These are phyloP conservation scores for Drosophila anomelani DNA, from an alignment of 2,888 invertebrate species.

Conservation along the genomic window DNA sequence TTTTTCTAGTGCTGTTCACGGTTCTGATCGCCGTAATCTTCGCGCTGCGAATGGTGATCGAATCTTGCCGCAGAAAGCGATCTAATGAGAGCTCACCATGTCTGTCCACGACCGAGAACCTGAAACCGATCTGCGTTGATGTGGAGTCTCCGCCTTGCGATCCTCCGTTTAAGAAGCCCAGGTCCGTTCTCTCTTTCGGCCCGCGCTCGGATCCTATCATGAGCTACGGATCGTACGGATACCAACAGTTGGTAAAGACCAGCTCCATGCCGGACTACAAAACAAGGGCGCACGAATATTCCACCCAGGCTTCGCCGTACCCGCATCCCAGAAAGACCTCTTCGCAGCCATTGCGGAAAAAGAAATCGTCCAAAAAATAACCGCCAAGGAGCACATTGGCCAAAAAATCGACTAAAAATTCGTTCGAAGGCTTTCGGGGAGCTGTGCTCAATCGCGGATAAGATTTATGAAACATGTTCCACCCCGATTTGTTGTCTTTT, in stretches of 20 bases:
- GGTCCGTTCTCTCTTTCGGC: conserved; percentile 49
- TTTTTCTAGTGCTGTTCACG: not conserved
- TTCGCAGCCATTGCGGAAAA: conserved; percentile 13
- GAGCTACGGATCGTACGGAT: conserved; percentile 36
- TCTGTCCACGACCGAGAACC: not conserved
- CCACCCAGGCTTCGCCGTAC: no score
- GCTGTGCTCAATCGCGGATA: conserved; percentile 71
- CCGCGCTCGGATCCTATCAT: conserved; percentile 18
- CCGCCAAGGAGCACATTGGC: conserved; percentile 7
- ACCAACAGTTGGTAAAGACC: conserved; percentile 13
- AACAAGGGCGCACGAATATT: not conserved
- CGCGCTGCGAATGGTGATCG: conserved; percentile 8
- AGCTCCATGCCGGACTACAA: not conserved
- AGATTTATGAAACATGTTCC: conserved; percentile 76
- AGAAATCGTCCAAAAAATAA: conserved; percentile 32
- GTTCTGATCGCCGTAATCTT: conserved; percentile 1
- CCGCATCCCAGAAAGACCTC: conserved; percentile 1
- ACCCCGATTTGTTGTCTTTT: conserved; percentile 43
- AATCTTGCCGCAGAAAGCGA: no score
- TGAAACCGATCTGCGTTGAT: not conserved
- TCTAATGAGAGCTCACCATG: not conserved
- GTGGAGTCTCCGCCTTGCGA: conserved; percentile 6
- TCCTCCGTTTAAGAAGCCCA: conserved; percentile 8
- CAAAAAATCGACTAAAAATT: conserved; percentile 63
- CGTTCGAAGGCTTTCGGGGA: conserved; percentile 39